A percentile compares a stretch with the other conserved stretches of the same genome.
These are phyloP conservation scores for Pemphigus obesinymphae DNA, from an alignment of 1,140 invertebrate genomes.

Conservation along the genomic window DNA sequence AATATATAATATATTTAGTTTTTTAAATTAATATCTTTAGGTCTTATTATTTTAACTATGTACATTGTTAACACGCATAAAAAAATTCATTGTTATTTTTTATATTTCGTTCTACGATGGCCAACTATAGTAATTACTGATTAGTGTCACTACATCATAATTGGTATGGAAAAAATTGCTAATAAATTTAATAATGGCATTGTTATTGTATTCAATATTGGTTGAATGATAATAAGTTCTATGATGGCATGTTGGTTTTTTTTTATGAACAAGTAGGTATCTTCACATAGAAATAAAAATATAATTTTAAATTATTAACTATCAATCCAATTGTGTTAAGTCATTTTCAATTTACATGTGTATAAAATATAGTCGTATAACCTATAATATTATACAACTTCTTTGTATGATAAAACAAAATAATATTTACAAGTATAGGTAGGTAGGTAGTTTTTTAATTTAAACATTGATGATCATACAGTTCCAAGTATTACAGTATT, in stretches of 20 bases:
- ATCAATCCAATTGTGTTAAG: background rate
- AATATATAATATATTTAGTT: background rate
- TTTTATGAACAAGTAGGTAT: background rate
- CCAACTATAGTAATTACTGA: background rate
- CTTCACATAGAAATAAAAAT: background rate
- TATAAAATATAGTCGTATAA: background rate
- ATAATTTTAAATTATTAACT: background rate
- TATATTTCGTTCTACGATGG: background rate
- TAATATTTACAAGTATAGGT: too few relatives aligned
- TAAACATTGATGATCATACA: background rate
- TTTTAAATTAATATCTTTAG: background rate
- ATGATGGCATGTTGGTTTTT: background rate
- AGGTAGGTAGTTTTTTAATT: background rate
- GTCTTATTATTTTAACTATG: background rate
- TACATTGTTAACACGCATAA: background rate
- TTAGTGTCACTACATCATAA: background rate
- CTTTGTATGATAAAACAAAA: background rate
- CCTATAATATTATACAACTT: background rate
- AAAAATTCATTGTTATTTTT: background rate
- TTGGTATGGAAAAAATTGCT: background rate
- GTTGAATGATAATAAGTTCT: background rate
- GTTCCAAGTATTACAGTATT: too few relatives aligned
- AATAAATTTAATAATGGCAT: slow-evolving; percentile 4
- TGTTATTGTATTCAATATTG: background rate
- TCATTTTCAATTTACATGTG: background rate